Conservation (phyloP, 2,113 vertebrate genomes). For the Solenodon paradoxus region DNA sequence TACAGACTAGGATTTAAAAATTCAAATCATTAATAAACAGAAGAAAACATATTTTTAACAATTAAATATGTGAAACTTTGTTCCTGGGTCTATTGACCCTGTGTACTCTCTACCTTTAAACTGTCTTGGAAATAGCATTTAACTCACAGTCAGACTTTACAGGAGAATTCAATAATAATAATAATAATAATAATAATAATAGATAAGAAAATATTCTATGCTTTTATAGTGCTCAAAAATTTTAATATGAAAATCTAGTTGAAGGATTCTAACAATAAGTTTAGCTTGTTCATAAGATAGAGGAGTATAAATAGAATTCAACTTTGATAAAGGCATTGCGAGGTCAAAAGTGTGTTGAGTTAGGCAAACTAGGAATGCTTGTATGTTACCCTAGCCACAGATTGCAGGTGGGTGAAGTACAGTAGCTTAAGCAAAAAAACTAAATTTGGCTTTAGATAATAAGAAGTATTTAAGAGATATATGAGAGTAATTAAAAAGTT, state of each 20-base stretch:
- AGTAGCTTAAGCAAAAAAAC: neutral
- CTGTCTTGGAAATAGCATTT: neutral
- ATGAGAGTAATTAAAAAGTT: neutral
- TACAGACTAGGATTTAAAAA: neutral
- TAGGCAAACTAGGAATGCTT: neutral
- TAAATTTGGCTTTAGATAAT: neutral
- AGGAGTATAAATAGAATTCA: neutral
- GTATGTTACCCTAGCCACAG: neutral
- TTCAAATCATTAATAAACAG: neutral
- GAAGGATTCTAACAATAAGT: neutral
- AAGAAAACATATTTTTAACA: neutral
- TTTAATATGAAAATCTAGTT: neutral
- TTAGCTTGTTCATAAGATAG: neutral
- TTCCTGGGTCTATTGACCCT: neutral
- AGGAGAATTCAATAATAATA: neutral
- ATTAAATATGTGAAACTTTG: neutral
- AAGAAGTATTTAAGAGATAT: neutral
- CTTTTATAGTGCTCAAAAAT: neutral
- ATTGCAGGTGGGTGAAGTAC: rapidly evolving
- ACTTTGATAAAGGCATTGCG: neutral
- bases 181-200: too few species aligned
- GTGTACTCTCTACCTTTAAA: neutral
- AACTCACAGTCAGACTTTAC: neutral
- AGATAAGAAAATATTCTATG: neutral
- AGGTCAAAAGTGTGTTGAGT: neutral